Percentiles rank a stretch among this genome's conserved stretches.
Evolutionary conservation across 2,797 vertebrate genomes (phyloP).

Genomic region (Catharus ustulatus): DNA sequence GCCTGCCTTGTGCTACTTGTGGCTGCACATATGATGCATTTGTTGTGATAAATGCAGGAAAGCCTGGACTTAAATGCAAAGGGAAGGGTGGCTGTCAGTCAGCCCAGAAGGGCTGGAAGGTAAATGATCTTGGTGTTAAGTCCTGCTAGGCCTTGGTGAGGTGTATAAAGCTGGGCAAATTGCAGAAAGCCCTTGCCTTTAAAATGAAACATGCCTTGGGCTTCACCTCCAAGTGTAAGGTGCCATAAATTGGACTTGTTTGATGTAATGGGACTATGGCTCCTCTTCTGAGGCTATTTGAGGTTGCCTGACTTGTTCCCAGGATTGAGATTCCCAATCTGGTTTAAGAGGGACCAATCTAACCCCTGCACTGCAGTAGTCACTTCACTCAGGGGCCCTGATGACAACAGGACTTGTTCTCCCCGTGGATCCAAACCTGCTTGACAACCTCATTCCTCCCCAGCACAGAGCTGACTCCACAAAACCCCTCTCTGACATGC

Average conservation of each 20-base stretch:
- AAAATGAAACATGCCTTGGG: background rate
- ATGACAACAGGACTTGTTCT: background rate
- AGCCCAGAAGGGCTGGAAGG: background rate
- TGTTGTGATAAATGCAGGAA: background rate
- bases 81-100: background rate
- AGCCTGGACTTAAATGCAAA: background rate
- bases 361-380: background rate
- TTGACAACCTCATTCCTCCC: background rate
- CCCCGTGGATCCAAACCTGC: background rate
- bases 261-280: background rate
- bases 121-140: background rate
- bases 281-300: background rate
- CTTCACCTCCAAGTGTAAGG: background rate
- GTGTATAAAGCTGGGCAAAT: background rate
- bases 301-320: background rate
- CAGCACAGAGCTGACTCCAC: background rate
- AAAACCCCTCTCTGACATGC: background rate
- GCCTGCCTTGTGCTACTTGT: background rate
- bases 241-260: background rate
- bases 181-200: background rate
- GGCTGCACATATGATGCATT: background rate
- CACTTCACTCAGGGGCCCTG: fast-evolving
- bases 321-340: background rate
- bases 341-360: background rate
- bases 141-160: background rate